A percentile compares a stretch with the other conserved stretches of the same genome.
Conservation (phyloP, 2,113 vertebrate species). For the Cardinalis cardinalis region DNA sequence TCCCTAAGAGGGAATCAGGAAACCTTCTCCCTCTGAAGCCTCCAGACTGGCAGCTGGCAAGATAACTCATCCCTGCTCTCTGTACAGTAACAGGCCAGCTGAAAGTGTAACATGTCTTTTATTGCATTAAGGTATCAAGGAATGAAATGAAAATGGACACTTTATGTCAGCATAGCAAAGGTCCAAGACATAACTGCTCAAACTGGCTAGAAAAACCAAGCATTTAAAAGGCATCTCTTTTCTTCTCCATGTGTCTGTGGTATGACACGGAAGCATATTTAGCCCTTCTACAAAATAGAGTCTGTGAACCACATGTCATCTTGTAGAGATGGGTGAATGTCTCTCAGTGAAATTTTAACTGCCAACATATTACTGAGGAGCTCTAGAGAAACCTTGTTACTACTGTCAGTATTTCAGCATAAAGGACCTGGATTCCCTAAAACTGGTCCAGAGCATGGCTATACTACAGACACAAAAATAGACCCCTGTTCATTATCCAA, state of each 20-base stretch:
- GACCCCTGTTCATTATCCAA: not conserved
- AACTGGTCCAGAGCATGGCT: rapidly evolving
- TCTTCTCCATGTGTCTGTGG: not conserved
- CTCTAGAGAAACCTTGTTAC: not conserved
- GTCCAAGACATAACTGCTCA: not conserved
- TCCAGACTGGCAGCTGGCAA: not conserved
- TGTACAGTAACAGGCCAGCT: not conserved
- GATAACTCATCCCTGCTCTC: not conserved
- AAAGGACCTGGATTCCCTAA: not conserved
- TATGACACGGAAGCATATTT: not conserved
- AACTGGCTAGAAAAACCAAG: not conserved
- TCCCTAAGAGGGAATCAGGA: not conserved
- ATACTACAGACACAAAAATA: not conserved
- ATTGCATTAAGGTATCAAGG: not conserved
- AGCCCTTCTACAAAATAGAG: not conserved
- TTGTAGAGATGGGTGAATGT: not conserved
- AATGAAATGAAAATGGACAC: not conserved
- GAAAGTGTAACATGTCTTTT: not conserved
- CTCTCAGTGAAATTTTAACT: not conserved
- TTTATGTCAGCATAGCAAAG: not conserved
- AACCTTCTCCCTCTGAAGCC: not conserved
- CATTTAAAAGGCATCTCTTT: not conserved
- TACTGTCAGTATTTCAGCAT: not conserved
- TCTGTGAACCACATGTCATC: not conserved
- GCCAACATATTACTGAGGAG: too few relatives aligned